Percentiles rank a stretch among this genome's conserved stretches.
Evolutionary conservation across 2,797 vertebrate species (phyloP).

Genomic region (Heterohyrax brucei): DNA sequence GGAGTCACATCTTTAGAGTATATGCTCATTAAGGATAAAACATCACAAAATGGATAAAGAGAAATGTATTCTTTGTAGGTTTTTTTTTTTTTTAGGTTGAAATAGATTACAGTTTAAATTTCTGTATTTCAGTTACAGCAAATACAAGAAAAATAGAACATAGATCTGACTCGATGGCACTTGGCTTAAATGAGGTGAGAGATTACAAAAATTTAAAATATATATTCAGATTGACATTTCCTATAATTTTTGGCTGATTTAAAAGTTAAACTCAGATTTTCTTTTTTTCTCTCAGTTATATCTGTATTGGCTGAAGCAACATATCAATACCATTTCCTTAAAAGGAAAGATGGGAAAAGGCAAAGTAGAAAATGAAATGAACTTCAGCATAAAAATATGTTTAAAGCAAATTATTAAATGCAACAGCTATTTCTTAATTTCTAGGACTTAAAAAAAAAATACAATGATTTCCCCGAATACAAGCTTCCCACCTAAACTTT

Average conservation of each 20-base stretch:
- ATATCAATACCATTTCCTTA: not conserved
- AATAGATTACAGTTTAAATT: not conserved
- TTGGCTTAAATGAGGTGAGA: constrained; percentile 28
- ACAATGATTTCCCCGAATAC: not conserved
- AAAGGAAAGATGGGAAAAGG: constrained; percentile 35
- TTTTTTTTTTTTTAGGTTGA: not conserved
- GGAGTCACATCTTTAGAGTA: constrained; percentile 17
- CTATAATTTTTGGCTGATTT: not conserved
- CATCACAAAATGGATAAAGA: constrained; percentile 50
- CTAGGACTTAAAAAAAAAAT: not conserved
- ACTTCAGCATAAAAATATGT: not conserved
- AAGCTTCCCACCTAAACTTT: not conserved
- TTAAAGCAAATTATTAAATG: constrained; percentile 48
- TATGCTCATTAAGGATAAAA: constrained; percentile 70
- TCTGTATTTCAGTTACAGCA: constrained; percentile 41
- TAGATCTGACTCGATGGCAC: no score
- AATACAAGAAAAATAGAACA: not conserved
- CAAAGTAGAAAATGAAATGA: constrained; percentile 50
- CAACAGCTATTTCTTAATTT: constrained; percentile 50
- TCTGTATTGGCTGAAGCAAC: not conserved
- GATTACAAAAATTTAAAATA: not conserved
- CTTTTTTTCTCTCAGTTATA: not conserved
- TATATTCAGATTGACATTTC: constrained; percentile 8
- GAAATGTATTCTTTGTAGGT: constrained; percentile 1
- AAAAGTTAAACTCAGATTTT: constrained; percentile 44